Conservation (phyloP, 1,140 invertebrate genomes). For the Stenopsyche tienmushanensis region DNA sequence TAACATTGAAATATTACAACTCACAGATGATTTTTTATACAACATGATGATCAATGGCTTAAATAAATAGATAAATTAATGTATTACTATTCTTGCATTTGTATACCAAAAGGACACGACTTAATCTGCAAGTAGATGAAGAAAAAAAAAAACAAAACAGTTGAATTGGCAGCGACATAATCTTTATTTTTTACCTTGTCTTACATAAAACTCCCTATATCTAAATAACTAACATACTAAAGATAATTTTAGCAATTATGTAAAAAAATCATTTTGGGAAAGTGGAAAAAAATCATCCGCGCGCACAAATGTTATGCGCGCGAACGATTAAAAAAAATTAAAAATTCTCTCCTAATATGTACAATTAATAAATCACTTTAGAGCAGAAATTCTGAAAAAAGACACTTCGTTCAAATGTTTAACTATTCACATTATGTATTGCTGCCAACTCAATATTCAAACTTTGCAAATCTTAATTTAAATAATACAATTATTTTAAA, state of each 20-base stretch:
- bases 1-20: too few species aligned
- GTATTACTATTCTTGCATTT: too few species aligned
- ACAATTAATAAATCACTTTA: constrained; percentile 12
- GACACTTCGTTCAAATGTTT: background rate
- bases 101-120: too few species aligned
- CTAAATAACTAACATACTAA: constrained; percentile 30
- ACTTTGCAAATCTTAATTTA: too few species aligned
- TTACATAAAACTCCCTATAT: constrained; percentile 29
- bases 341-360: constrained; percentile 6
- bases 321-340: background rate
- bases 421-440: background rate
- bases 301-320: background rate
- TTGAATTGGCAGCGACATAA: constrained; percentile 28
- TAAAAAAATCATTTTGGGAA: constrained; percentile 26
- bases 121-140: too few species aligned
- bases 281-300: constrained; percentile 7
- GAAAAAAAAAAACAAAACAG: constrained; percentile 18
- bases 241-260: constrained; percentile 11
- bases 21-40: too few species aligned
- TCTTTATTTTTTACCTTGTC: constrained; percentile 26
- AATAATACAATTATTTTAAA: too few species aligned
- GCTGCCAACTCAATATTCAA: constrained; percentile 24
- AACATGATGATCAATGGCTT: too few species aligned
- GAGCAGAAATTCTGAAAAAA: constrained; percentile 18
- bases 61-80: too few species aligned